A percentile compares a stretch with the other conserved stretches of the same genome.
Conservation (phyloP, 2,888 invertebrate genomes). For the Serrognathus titanus region DNA sequence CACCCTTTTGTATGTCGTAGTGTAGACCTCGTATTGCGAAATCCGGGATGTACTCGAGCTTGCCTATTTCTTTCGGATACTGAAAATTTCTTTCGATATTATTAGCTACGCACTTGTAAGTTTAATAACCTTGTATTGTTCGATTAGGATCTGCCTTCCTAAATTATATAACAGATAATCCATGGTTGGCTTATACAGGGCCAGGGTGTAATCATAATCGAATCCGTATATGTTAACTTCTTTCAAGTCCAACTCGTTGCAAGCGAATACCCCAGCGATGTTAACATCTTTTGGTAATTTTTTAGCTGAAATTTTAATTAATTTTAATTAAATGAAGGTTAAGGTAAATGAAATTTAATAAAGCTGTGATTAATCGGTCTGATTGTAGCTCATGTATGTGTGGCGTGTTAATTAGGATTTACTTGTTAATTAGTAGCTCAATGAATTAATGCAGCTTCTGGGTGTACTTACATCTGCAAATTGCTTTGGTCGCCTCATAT, state of each 20-base stretch:
- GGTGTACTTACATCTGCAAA: constrained; percentile 15
- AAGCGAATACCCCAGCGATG: constrained; percentile 87
- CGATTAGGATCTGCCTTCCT: constrained; percentile 81
- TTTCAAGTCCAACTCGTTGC: constrained; percentile 89
- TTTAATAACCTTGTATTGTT: constrained; percentile 75
- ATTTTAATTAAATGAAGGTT: neutral
- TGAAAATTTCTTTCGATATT: constrained; percentile 48
- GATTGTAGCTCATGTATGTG: constrained; percentile 5
- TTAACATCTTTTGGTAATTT: constrained; percentile 86
- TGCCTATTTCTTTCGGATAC: constrained; percentile 83
- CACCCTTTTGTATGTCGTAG: constrained; percentile 93
- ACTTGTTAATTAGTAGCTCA: neutral
- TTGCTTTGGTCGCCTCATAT: constrained; percentile 10
- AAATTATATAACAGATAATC: constrained; percentile 88
- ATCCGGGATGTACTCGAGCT: constrained; percentile 83
- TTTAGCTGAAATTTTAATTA: constrained; percentile 55
- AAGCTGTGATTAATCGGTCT: constrained; percentile 2
- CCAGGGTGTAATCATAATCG: constrained; percentile 97
- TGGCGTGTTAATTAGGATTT: neutral
- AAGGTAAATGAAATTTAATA: neutral
- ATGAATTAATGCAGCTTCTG: too few relatives aligned
- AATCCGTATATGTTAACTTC: constrained; percentile 95
- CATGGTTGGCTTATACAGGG: constrained; percentile 87
- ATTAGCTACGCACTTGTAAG: neutral
- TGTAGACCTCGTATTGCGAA: constrained; percentile 97